These are phyloP conservation scores for Portevinia maculata DNA, from an alignment of 2,888 invertebrate genomes.

Conservation along the genomic window DNA sequence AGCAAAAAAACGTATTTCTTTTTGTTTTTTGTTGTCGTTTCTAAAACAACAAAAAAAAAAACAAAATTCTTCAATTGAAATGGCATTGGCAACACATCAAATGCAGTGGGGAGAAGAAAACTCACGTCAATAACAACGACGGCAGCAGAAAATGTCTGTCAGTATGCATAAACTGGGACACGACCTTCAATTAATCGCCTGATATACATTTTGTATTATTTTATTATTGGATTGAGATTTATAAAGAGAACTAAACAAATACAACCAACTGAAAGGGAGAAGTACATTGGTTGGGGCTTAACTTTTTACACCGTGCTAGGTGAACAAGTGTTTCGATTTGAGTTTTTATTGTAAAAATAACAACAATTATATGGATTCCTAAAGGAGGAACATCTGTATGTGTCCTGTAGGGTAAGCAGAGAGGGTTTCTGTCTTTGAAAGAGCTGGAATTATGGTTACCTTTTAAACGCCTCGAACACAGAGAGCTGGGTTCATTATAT, in stretches of 20 bases:
- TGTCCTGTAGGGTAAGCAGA: too few relatives aligned
- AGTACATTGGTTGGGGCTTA: constrained; percentile 7
- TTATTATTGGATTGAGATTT: constrained; percentile 62
- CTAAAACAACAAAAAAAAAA: constrained; percentile 18
- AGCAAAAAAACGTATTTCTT: constrained; percentile 14
- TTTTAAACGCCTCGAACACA: too few relatives aligned
- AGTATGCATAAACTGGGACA: constrained; percentile 55
- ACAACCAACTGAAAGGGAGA: constrained; percentile 19
- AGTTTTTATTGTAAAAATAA: not conserved
- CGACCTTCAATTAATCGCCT: constrained; percentile 68
- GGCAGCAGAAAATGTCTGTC: constrained; percentile 38
- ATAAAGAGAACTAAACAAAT: constrained; percentile 9
- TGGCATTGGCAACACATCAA: constrained; percentile 68
- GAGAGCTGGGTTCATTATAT: too few relatives aligned
- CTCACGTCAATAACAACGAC: constrained; percentile 50
- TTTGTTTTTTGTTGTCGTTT: constrained; percentile 45
- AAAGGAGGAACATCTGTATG: too few relatives aligned
- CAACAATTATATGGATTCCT: not conserved
- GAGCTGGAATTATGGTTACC: too few relatives aligned
- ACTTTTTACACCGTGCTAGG: not conserved
- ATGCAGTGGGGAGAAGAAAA: constrained; percentile 56
- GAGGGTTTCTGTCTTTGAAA: too few relatives aligned
- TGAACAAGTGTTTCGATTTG: not conserved
- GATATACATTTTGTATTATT: constrained; percentile 53
- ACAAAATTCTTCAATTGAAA: constrained; percentile 57